Evolutionary conservation across 2,113 vertebrate species (phyloP), one percentile per base, ranked within the genome.

Genomic region (Bos indicus): DNA sequence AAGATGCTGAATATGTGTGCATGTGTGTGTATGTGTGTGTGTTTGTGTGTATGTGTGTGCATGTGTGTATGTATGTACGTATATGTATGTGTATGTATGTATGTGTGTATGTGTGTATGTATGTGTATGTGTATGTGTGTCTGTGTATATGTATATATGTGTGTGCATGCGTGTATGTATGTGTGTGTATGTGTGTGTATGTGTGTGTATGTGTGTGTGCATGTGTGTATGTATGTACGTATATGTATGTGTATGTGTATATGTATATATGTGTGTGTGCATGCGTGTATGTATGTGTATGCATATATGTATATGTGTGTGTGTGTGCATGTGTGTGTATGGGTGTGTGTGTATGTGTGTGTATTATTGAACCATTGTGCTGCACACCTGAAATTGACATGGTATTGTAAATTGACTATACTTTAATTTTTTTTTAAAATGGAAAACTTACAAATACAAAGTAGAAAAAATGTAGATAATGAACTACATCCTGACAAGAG

Each of bases 91-190:
- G 6, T 21, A 2, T 7, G 5, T 56, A 0, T 56, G 17, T 54
- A 0, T 54, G 2, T 19, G 17, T 16, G 0, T 19, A 16, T 54
- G 5, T 16, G 4, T 52, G 15, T 16, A 1, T 1, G 15, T 17
- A 15, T 6, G 3, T 52, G 15, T 52, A 5, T 51, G 9, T 16
- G 15, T 16, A 5, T 52, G 1, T 52, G 0, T 52, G 4, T 5
- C 1, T 17, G 51, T 54, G 52, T 54, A 15, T 2, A 0, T 6
- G 1, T 54, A 5, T 52, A 1, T 16, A 0, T 15, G 1, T 14
- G 5, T 0, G 1, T 7, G 16, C 2, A 5, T 51, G 14, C 15
- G 3, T 52, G 14, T 2, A 5, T 54, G 52, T 54, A 6, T 54
- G 3, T 51, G 3, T 51, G 13, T 51, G 1, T 14, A 14, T 51